Base-by-base conservation (phyloP, 2,888 invertebrate species). In the Hylaea fasciaria region DNA sequence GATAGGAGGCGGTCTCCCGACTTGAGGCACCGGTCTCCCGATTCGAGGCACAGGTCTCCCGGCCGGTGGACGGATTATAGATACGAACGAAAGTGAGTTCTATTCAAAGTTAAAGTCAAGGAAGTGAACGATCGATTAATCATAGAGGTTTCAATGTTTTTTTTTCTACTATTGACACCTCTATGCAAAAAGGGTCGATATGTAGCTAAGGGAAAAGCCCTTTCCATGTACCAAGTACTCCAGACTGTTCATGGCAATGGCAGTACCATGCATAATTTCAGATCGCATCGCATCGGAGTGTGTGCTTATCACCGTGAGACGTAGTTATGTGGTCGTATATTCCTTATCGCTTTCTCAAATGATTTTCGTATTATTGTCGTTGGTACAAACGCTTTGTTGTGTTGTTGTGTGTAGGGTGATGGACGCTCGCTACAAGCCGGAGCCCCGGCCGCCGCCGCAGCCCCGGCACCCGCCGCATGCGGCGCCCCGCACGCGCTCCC, bases 401-500 rank as follows among this genome's bases (percentile, higher is more conserved):
- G n/a, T n/a, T n/a, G n/a, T 12, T 37, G 12, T 37, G 12, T 28
- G 37, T 12, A 58, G 58, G 41, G 3, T 14, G 0, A 48, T 52
- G 12, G 56, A 57, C 3, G 22, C 55, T 11, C 61, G 61, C 7
- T 52, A 61, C 40, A 7, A 5, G 12, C 5, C 52, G 9, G 56
- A 56, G 48, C 60, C 50, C 4, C 56, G 56, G 4, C n/a, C 14
- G n/a, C 47, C 9, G 12, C 16, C 13, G 10, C 46, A 41, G 9
- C 17, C 37, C 7, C 73, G 70, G 10, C 66, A 57, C n/a, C 58
- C 62, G 29, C 64, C 62, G n/a, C n/a, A n/a, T n/a, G n/a, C n/a
- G 35, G 64, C 49, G 0, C 55, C 44, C 1, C 64, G 62, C 0
- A 63, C 76, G 2, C 78, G 83, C 1, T 83, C 83, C 0, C 75